Conservation (phyloP, 2,797 vertebrate genomes). For the Cheracebus regulus region DNA sequence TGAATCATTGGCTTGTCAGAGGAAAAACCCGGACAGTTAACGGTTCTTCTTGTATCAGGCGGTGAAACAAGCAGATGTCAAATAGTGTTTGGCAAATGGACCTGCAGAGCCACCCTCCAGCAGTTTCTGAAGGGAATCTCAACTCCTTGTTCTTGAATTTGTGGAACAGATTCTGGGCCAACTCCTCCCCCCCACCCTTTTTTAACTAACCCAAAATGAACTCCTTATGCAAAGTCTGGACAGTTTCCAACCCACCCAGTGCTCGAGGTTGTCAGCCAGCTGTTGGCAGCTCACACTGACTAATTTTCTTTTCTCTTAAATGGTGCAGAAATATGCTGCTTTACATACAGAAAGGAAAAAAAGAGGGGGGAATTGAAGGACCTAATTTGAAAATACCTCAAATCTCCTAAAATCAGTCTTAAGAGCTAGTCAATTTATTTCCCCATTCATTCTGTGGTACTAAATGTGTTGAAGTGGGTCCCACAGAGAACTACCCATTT, state of each 20-base stretch:
- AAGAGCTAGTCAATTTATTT: neutral
- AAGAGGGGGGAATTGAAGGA: neutral
- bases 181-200: slow-evolving; percentile 48
- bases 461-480: neutral
- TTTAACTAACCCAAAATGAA: slow-evolving; percentile 77
- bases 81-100: slow-evolving; percentile 69
- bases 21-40: neutral
- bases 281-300: slow-evolving; percentile 61
- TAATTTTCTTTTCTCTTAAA: slow-evolving; percentile 69
- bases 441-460: neutral
- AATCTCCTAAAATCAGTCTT: neutral
- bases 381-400: neutral
- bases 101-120: slow-evolving; percentile 45
- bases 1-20: neutral
- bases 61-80: slow-evolving; percentile 58
- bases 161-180: slow-evolving; percentile 53
- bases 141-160: slow-evolving; percentile 61
- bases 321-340: slow-evolving; percentile 50
- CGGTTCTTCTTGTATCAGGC: neutral
- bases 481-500: neutral
- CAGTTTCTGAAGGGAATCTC: slow-evolving; percentile 63
- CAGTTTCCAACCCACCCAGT: slow-evolving; percentile 51
- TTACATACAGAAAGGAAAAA: neutral
- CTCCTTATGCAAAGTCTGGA: slow-evolving; percentile 75
- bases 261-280: slow-evolving; percentile 71